These are phyloP conservation scores for Clarias fuscus DNA, from an alignment of 2,797 vertebrate genomes.

Conservation along the genomic window DNA sequence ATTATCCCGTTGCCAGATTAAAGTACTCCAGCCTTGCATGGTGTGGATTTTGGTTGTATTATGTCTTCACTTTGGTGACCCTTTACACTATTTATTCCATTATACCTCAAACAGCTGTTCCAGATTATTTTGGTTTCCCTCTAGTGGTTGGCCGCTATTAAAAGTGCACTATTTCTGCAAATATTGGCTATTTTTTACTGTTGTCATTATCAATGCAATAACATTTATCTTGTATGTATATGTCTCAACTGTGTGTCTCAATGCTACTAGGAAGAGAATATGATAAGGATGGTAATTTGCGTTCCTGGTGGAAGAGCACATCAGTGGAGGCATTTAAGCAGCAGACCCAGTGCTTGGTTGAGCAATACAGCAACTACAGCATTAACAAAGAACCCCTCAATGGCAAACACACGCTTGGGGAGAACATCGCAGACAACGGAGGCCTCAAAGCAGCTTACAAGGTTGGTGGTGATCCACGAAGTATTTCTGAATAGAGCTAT, in stretches of 20 bases:
- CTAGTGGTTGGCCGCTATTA: not conserved
- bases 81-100: not conserved
- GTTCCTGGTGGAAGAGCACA: constrained; percentile 97
- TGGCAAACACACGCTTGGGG: constrained; percentile 90
- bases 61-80: not conserved
- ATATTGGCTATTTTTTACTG: not conserved
- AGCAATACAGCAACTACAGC: constrained; percentile 91
- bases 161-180: not conserved
- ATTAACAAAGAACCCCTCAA: constrained; percentile 89
- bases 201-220: not conserved
- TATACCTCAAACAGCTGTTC: not conserved
- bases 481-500: not conserved
- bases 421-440: constrained; percentile 97
- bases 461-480: constrained; percentile 66
- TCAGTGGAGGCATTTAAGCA: constrained; percentile 94
- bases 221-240: not conserved
- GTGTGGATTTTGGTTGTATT: not conserved
- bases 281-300: constrained; percentile 93
- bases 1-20: not conserved
- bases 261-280: constrained; percentile 88
- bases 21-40: not conserved
- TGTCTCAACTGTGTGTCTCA: not conserved
- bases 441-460: constrained; percentile 94
- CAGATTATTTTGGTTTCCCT: not conserved
- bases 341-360: constrained; percentile 92